These are phyloP conservation scores for Tineola bisselliella DNA, from an alignment of 2,888 invertebrate genomes.

Conservation along the genomic window DNA sequence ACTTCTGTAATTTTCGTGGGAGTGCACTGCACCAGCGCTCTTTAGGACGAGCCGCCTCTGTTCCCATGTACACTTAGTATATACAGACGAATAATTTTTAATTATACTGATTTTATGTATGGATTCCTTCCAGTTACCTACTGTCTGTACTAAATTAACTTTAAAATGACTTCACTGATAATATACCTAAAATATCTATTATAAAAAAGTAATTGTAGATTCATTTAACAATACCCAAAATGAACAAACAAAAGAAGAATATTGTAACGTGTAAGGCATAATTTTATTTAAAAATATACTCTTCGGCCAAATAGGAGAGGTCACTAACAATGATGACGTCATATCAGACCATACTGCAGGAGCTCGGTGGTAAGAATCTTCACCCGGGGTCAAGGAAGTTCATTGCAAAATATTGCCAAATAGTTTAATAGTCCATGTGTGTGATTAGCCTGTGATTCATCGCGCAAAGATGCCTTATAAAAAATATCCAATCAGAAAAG, in stretches of 20 bases:
- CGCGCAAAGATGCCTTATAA: conserved; percentile 18
- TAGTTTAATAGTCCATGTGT: neutral
- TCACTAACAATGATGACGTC: conserved; percentile 64
- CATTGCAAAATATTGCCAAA: conserved; percentile 30
- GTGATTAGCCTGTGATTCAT: conserved; percentile 22
- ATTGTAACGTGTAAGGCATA: conserved; percentile 38
- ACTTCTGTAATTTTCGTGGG: no score
- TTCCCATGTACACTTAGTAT: no score
- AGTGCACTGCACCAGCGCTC: no score
- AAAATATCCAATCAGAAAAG: conserved; percentile 18
- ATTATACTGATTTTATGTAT: no score
- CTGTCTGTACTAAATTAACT: no score
- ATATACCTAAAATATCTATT: no score
- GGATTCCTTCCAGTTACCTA: no score
- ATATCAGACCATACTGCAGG: neutral
- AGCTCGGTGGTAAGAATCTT: conserved; percentile 9
- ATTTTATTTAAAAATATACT: conserved; percentile 36
- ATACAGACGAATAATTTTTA: no score
- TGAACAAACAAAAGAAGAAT: conserved; percentile 55
- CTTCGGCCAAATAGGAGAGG: conserved; percentile 30
- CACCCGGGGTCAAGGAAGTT: conserved; percentile 57
- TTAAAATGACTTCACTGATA: no score
- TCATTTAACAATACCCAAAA: no score
- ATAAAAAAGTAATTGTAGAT: no score
- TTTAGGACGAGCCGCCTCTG: no score